Base-by-base conservation (phyloP, 2,888 invertebrate genomes). In the Megalurothrips usitatus region DNA sequence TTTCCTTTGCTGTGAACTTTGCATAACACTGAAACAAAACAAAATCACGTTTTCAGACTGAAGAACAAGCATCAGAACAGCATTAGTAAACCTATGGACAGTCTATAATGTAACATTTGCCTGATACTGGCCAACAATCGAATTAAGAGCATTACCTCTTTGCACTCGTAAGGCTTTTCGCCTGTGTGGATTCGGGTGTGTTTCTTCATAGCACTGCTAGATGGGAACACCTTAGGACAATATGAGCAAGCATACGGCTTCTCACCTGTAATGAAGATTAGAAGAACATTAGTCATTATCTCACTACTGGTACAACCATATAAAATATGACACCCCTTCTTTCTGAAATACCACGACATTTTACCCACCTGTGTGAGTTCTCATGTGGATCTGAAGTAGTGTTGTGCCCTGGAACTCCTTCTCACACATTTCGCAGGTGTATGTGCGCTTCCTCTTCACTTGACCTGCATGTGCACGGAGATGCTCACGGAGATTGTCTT, bases 1-100 rank as follows among this genome's bases (percentile, higher is more conserved):
- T 95, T 86, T 96, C 96, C 84, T 95, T 92, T 0, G 96, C 95
- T 81, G 92, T 93, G 85, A 96, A 95, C 81, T 90, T 91, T 86
- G 92, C 92, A 68, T 90, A 90, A 85, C 95, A 96, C 94, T 94
- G 86, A 81, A 80, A 26, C 12, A 79, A 80, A n/a, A 1, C 12
- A 19, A 52, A 81, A 26, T 12, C 10, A 81, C 12, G 26, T 68
- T 26, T 23, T 68, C 0, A 78, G 19, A 17, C n/a, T 17, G 78
- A 0, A 78, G 34, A 78, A 43, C 17, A 78, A 14, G 26, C 34
- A 14, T 6, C 28, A 28, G 11, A 78, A 11, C 79, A 28, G 10
- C 43, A 23, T 34, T 79, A 23, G 43, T n/a, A n/a, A n/a, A n/a
- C n/a, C n/a, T n/a, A n/a, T n/a, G n/a, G n/a, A n/a, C n/a, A n/a